A percentile compares a stretch with the other conserved stretches of the same genome.
Conservation (phyloP, 2,797 vertebrate species). For the Cercopithecus neglectus region DNA sequence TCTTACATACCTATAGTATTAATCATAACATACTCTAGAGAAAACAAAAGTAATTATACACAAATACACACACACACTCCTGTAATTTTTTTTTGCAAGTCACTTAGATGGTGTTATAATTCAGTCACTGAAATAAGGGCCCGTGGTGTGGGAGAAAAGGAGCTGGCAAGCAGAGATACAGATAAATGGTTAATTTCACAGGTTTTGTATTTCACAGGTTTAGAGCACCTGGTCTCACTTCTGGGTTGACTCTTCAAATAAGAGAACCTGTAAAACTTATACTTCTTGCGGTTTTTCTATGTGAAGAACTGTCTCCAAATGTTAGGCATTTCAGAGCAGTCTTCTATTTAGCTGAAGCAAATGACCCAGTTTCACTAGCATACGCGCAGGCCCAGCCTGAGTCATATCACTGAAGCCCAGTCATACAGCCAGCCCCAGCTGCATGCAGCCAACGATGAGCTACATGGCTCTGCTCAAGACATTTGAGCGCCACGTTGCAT, state of each 20-base stretch:
- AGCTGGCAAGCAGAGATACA: not conserved
- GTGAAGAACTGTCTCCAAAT: not conserved
- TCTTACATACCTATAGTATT: not conserved
- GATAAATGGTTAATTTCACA: not conserved
- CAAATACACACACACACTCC: not conserved
- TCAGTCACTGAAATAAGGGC: not conserved
- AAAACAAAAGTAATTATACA: not conserved
- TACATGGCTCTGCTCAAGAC: not conserved
- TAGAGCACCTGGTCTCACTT: not conserved
- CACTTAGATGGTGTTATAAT: not conserved
- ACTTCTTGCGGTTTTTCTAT: constrained; percentile 9
- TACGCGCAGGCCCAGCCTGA: not conserved
- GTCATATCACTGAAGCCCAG: not conserved
- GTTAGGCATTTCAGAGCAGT: not conserved
- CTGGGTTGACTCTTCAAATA: not conserved
- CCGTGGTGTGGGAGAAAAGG: not conserved
- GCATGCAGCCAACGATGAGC: not conserved
- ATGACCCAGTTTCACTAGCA: constrained; percentile 35
- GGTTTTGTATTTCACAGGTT: not conserved
- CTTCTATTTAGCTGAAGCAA: not conserved
- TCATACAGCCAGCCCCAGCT: not conserved
- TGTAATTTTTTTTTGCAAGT: not conserved
- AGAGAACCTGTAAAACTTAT: not conserved
- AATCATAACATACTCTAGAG: not conserved
- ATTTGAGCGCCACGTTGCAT: not conserved